Percentiles rank a stretch among this genome's conserved stretches.
These are phyloP conservation scores for Porites lobata DNA, from an alignment of 92 coral and sea anemone species.

Conservation along the genomic window DNA sequence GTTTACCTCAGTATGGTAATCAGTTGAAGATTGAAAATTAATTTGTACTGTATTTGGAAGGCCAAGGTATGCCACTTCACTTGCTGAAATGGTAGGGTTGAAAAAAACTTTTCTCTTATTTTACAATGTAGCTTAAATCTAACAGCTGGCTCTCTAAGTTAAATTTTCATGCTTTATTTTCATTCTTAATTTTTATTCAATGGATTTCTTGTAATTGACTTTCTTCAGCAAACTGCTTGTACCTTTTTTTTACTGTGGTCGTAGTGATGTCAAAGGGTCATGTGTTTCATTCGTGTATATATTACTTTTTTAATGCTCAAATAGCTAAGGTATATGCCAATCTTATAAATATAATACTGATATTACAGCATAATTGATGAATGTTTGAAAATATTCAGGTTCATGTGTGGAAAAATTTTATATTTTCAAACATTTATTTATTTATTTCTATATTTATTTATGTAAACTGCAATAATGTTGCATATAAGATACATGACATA, in stretches of 20 bases:
- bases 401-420: too few relatives aligned
- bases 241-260: background rate
- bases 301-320: too few relatives aligned
- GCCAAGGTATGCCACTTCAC: background rate
- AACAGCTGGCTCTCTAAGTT: constrained; percentile 47
- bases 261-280: background rate
- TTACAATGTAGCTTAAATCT: background rate
- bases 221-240: constrained; percentile 26
- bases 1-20: constrained; percentile 5
- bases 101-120: background rate
- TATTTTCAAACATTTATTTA: too few relatives aligned
- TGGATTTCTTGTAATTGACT: constrained; percentile 43
- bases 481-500: too few relatives aligned
- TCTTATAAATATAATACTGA: too few relatives aligned
- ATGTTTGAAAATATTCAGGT: too few relatives aligned
- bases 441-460: too few relatives aligned
- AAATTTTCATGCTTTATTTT: constrained; percentile 38
- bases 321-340: too few relatives aligned
- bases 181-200: constrained; percentile 55
- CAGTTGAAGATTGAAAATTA: background rate
- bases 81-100: background rate
- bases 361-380: too few relatives aligned
- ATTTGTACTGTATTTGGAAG: background rate
- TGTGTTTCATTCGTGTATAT: background rate
- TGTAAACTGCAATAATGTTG: too few relatives aligned